These are phyloP conservation scores for Blastobasis lacticolella DNA, from an alignment of 2,888 invertebrate genomes.

Conservation along the genomic window DNA sequence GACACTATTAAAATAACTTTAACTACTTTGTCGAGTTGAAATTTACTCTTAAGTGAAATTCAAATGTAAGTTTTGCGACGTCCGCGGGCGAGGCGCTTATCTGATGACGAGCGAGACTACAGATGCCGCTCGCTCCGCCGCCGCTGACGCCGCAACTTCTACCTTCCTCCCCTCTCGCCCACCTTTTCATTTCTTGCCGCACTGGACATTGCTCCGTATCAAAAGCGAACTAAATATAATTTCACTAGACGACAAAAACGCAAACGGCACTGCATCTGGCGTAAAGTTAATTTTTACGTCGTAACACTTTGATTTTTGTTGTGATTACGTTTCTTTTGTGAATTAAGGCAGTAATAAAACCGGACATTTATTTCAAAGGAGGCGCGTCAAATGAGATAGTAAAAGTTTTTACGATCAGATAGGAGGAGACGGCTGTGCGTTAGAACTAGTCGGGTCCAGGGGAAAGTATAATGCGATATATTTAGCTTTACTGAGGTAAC, in stretches of 20 bases:
- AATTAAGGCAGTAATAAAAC: conserved; percentile 36
- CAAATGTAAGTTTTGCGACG: conserved; percentile 13
- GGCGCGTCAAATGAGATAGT: conserved; percentile 35
- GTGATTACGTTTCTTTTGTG: conserved; percentile 33
- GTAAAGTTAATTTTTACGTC: conserved; percentile 4
- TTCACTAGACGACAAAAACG: conserved; percentile 19
- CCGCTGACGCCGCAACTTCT: conserved; percentile 31
- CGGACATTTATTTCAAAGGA: conserved; percentile 48
- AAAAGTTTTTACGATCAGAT: neutral
- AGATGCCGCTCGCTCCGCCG: conserved; percentile 8
- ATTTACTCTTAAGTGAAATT: conserved; percentile 5
- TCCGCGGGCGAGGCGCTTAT: conserved; percentile 22
- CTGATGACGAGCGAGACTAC: conserved; percentile 27
- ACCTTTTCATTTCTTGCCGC: neutral
- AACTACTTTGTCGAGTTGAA: too few relatives aligned
- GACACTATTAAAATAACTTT: neutral
- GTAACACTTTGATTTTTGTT: conserved; percentile 15
- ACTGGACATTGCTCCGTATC: conserved; percentile 21
- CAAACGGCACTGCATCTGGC: conserved; percentile 23
- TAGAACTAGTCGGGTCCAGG: too few relatives aligned
- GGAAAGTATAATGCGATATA: too few relatives aligned
- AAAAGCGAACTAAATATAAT: conserved; percentile 1
- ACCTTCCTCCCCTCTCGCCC: conserved; percentile 9
- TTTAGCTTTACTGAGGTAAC: too few relatives aligned
- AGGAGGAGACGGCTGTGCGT: too few relatives aligned